phyloP scores from a whole-genome alignment of 1,140 invertebrate species.

The Amyelois transitella region DNA sequence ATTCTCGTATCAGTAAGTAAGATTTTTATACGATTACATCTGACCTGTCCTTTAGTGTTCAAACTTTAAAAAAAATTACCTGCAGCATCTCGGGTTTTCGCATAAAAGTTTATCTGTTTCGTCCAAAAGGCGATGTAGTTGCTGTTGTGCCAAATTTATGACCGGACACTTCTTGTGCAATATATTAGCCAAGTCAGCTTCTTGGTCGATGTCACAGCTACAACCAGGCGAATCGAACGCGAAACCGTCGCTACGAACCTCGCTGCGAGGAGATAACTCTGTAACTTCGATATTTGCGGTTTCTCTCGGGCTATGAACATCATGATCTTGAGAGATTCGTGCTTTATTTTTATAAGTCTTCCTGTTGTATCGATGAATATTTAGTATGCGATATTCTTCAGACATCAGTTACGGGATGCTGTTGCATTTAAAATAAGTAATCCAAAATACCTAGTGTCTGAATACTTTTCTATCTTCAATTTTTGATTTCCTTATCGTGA shows the following conservation, averaged over 20 bases:
- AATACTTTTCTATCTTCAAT: too few relatives aligned
- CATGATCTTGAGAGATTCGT: conserved; percentile 13
- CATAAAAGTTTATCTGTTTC: conserved; percentile 49
- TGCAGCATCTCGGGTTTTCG: conserved; percentile 44
- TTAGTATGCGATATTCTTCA: conserved; percentile 29
- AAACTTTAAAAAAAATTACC: conserved; percentile 19
- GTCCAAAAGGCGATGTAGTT: conserved; percentile 49
- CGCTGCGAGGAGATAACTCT: conserved; percentile 33
- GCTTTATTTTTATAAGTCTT: conserved; percentile 28
- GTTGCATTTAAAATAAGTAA: conserved; percentile 14
- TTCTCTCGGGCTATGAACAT: conserved; percentile 13
- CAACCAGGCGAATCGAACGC: conserved; percentile 28
- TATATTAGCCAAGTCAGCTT: conserved; percentile 51
- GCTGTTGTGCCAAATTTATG: conserved; percentile 55
- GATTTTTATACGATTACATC: background rate
- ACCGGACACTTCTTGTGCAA: conserved; percentile 63
- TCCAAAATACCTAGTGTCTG: too few relatives aligned
- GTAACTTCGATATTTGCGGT: conserved; percentile 20
- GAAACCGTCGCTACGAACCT: conserved; percentile 17
- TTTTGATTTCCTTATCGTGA: too few relatives aligned
- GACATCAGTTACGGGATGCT: conserved; percentile 9
- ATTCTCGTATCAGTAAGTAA: too few relatives aligned
- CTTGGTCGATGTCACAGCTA: conserved; percentile 47
- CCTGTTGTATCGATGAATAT: conserved; percentile 32
- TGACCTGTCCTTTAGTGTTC: background rate